Base-by-base conservation (phyloP, 2,113 vertebrate genomes). In the Scophthalmus maximus region DNA sequence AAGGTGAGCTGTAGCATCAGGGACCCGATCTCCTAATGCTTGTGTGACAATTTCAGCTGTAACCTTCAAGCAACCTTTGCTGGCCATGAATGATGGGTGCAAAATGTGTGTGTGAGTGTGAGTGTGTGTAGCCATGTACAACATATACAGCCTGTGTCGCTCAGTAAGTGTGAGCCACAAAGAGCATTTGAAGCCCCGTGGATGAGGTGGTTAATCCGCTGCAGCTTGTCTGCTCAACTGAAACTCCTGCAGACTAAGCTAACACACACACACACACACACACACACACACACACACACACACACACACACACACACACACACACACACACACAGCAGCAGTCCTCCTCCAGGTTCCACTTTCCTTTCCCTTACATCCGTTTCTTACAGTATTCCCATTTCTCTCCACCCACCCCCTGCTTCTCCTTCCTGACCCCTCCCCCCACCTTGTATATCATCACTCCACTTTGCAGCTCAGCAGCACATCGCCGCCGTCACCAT, bases 401-500 rank as follows among this genome's bases (percentile, higher is more conserved):
- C 44, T 47, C 70, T 57, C 62, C 81, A 61, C 71, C 73, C 69
- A 70, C 84, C 84, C 77, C 86, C 80, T 83, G 83, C 84, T 76
- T 82, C 79, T 84, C 74, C 64, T 44, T 76, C 72, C 63, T 73
- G 73, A 79, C 72, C 84, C 81, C 52, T 77, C 82, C 81, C 88
- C 90, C 81, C 71, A 82, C 51, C 64, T 71, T 52, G 68, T 82
- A 69, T 86, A 91, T 85, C 86, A 91, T 87, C 83, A 73, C 92
- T 90, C 86, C 79, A 55, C 88, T 82, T 85, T 64, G 84, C 73
- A 82, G 91, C 88, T 82, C 76, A 79, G 84, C 84, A 82, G 92
- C 92, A 93, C 92, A 89, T 91, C 89, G 82, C 93, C 80, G 66
- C 89, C 87, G 94, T 95, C 88, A 78, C 94, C 93, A 95, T 96